Base-by-base conservation (phyloP, 2,888 invertebrate genomes). In the Temnothorax unifasciatus region DNA sequence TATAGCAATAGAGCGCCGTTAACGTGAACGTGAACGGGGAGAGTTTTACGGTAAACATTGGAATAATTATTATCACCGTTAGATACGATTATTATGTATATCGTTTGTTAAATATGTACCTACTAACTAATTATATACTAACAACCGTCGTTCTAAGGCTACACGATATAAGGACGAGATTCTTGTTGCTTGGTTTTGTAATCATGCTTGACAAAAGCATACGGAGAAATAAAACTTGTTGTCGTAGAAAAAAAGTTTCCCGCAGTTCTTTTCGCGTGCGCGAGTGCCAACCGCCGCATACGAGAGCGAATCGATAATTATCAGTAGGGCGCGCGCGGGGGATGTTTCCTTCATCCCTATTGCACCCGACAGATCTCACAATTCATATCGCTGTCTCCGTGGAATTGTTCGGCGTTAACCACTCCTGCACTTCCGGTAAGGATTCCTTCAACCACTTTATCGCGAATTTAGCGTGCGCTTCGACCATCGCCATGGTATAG, bases 111-210 rank as follows among this genome's bases (percentile, higher is more conserved):
- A 93, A 93, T 92, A 94, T 93, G 92, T 93, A 93, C 87, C 87
- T 92, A 92, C 88, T 89, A 91, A 90, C 82, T 90, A 69, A 79
- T 79, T 81, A 81, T 81, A 81, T 47, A 92, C 87, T 88, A 89
- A 88, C 89, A 86, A 89, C 83, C 89, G 90, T 93, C 92, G 92
- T 92, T 92, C 87, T 91, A 92, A 93, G 93, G 92, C 92, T 92
- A 92, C 91, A 93, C 89, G 87, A 91, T 64, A 88, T 92, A 93
- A 93, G 91, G 81, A 91, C 88, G 91, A 91, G 90, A 92, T 93
- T 93, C 92, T 95, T 95, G 95, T 95, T 95, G 95, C 95, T 95
- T 95, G 93, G 94, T 95, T 95, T 95, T 95, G 93, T 95, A 95
- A 95, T 95, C 93, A 93, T 95, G 95, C 95, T 95, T 94, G 93